Base-by-base conservation (phyloP, 2,797 vertebrate genomes). In the Menidia menidia region DNA sequence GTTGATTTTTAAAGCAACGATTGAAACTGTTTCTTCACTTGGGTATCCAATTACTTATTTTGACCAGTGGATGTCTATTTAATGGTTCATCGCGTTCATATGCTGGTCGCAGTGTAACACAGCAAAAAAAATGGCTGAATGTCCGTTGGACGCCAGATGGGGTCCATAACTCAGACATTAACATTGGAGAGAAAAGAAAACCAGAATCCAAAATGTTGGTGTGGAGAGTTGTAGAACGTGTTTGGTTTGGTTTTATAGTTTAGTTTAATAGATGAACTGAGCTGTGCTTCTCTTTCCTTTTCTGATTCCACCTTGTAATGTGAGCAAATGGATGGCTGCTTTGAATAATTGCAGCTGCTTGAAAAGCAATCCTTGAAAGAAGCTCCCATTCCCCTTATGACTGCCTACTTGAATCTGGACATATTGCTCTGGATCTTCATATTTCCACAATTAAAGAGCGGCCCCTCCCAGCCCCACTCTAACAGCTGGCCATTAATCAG, bases 401-500 rank as follows among this genome's bases (percentile, higher is more conserved):
- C 42, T 25, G 0, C 52, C 32, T 44, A 11, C 63, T 64, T 68
- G 64, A 76, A 77, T 73, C 57, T 44, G 65, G 32, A 59, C 61
- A 39, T 83, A 84, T 82, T 55, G 33, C 63, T 77, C 60, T 10
- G 16, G 44, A 69, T 77, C 79, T 81, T 83, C 85, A 79, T 83
- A 79, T 81, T 87, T 75, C 74, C 52, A 72, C 82, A 84, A 85
- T 90, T 85, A 85, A 84, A 87, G 79, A 62, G 42, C 63, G 32
- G 0, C 71, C 80, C 68, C 69, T 63, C 58, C 59, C 68, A 53
- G 57, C 68, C 60, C 32, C 35, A 2, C 68, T 83, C 80, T 42
- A 87, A 78, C 88, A 88, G 89, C 83, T 77, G 84, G 75, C 58
- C 83, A 88, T 91, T 86, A 87, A 88, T 88, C 86, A 89, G 82